These are phyloP conservation scores for Brachypalpus laphriformis DNA, from an alignment of 2,888 invertebrate species.

Conservation along the genomic window DNA sequence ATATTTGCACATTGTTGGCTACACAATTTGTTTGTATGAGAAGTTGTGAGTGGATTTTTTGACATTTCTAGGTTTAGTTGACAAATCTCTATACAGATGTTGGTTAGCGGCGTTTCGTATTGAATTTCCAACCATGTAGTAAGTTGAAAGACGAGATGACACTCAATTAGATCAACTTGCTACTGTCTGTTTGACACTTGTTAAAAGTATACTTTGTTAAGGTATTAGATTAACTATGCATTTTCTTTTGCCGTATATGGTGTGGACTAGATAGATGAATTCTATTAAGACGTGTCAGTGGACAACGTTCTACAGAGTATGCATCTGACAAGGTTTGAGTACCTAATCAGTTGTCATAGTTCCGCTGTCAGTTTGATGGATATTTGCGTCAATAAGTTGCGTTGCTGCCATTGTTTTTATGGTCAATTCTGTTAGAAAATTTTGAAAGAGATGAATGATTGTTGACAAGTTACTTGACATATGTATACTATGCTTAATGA, in stretches of 20 bases:
- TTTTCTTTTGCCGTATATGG: constrained; percentile 19
- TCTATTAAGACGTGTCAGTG: neutral
- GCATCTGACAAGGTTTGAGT: constrained; percentile 31
- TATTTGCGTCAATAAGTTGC: neutral
- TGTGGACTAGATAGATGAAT: neutral
- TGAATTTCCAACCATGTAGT: constrained; percentile 43
- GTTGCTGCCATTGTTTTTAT: constrained; percentile 3
- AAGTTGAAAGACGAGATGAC: constrained; percentile 58
- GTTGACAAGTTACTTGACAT: neutral
- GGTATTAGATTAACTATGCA: constrained; percentile 20
- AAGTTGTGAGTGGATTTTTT: constrained; percentile 54
- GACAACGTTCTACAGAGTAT: neutral
- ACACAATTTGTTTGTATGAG: neutral
- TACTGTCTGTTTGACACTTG: constrained; percentile 65
- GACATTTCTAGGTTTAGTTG: constrained; percentile 73
- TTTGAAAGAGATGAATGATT: neutral
- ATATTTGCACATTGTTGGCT: constrained; percentile 35
- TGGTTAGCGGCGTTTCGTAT: constrained; percentile 43
- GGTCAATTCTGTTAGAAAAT: neutral
- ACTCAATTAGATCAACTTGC: constrained; percentile 68
- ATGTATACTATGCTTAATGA: no score
- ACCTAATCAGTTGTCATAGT: constrained; percentile 42
- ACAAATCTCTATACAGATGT: constrained; percentile 10
- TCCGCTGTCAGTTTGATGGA: constrained; percentile 36
- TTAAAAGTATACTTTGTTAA: constrained; percentile 40